Evolutionary conservation across 2,888 invertebrate species (phyloP).

Genomic region (Lucinisca nassula): DNA sequence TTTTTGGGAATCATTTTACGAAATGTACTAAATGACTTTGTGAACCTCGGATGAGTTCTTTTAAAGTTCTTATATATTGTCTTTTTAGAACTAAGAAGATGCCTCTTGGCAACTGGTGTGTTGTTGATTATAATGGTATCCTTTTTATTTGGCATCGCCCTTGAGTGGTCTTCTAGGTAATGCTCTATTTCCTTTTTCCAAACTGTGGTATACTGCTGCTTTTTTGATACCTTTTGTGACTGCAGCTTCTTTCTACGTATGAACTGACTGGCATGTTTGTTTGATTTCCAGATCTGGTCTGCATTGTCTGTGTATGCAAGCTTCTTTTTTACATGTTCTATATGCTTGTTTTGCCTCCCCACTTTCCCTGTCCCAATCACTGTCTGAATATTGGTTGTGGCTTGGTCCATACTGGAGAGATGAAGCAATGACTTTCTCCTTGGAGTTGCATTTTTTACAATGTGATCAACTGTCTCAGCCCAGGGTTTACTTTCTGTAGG

Average conservation of each 20-base stretch:
- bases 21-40: constrained; percentile 42
- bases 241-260: neutral
- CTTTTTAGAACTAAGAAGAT: constrained; percentile 26
- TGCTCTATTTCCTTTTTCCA: constrained; percentile 20
- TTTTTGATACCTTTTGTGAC: neutral
- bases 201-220: neutral
- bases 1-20: constrained; percentile 35
- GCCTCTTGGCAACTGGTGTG: constrained; percentile 38
- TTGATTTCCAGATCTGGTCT: neutral
- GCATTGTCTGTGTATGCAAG: constrained; percentile 23
- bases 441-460: constrained; percentile 21
- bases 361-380: neutral
- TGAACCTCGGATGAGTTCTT: constrained; percentile 12
- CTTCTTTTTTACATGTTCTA: constrained; percentile 5
- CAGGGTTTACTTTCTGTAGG: neutral
- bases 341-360: constrained; percentile 3
- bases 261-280: neutral
- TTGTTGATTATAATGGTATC: constrained; percentile 42
- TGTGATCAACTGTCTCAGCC: constrained; percentile 19
- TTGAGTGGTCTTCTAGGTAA: constrained; percentile 41
- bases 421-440: neutral
- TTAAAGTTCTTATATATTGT: neutral
- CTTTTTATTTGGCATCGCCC: constrained; percentile 64
- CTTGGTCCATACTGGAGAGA: neutral
- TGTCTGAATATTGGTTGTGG: neutral